Base-by-base conservation (phyloP, 2,888 invertebrate species). In the Smittia aterrima region DNA sequence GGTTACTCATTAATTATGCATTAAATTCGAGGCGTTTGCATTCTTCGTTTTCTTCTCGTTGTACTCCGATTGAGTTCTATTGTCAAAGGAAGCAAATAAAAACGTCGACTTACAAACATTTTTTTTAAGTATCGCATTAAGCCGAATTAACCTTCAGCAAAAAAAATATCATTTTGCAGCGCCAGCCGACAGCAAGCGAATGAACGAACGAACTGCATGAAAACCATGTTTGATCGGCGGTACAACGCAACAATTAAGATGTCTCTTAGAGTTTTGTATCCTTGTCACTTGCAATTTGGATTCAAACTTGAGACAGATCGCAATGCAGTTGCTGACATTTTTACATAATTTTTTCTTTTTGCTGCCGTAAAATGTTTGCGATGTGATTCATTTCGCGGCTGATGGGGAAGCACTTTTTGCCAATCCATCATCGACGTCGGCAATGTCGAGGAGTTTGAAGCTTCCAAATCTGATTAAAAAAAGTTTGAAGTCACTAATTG, bases 1-100 rank as follows among this genome's bases (percentile, higher is more conserved):
- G 32, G 20, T 32, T 40, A 58, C n/a, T 72, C 72, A 62, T 72
- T 72, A 62, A 72, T 62, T 72, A 58, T 72, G 72, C 72, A 62
- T 13, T 11, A 16, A 41, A 40, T 1, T 18, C 22, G 58, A 9
- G 11, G n/a, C 66, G 32, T 3, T 66, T 18, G 25, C 22, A n/a
- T 20, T 53, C 13, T 25, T 53, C 13, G 13, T 20, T 67, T 13
- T 2, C 41, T 53, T 22, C 18, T 22, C 9, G 2, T 53, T 24
- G 41, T 70, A 6, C n/a, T n/a, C n/a, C n/a, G 6, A 9, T 11
- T 11, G 58, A 58, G 7, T 58, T 20, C 18, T 6, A 47, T n/a
- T 47, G 47, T 47, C 16, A 16, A 47, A 47, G 47, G 47, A 47
- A 47, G 47, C 11, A n/a, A 16, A 16, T 47, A 47, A 47, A 47